Conservation (phyloP, 2,888 invertebrate species). For the Sphaerophoria taeniata region DNA sequence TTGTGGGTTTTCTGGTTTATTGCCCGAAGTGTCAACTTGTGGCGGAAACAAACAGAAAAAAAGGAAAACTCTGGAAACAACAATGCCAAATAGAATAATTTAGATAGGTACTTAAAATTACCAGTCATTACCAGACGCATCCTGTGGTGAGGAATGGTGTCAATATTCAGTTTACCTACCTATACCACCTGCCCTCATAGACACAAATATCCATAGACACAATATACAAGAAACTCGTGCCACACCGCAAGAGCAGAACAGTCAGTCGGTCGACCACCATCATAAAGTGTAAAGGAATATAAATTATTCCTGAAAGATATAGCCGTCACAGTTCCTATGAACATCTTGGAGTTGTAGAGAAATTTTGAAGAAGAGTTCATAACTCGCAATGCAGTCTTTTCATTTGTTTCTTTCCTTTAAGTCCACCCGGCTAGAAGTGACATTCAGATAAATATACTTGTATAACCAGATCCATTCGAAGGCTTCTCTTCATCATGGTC, state of each 20-base stretch:
- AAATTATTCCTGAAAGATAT: slow-evolving; percentile 61
- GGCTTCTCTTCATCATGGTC: slow-evolving; percentile 35
- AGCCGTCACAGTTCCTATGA: slow-evolving; percentile 30
- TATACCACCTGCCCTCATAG: slow-evolving; percentile 62
- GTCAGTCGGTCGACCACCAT: slow-evolving; percentile 63
- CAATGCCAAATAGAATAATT: slow-evolving; percentile 59
- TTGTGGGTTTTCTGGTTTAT: slow-evolving; percentile 50
- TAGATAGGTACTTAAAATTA: slow-evolving; percentile 72
- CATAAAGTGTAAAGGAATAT: slow-evolving; percentile 61
- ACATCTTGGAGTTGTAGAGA: not conserved
- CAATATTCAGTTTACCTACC: slow-evolving; percentile 53
- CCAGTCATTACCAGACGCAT: slow-evolving; percentile 69
- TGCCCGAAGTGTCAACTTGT: slow-evolving; percentile 49
- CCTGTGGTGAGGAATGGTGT: slow-evolving; percentile 71
- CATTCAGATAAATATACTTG: slow-evolving; percentile 23
- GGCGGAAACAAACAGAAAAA: slow-evolving; percentile 35
- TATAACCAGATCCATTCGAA: slow-evolving; percentile 24
- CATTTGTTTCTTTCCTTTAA: slow-evolving; percentile 4
- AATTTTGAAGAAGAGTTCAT: slow-evolving; percentile 5
- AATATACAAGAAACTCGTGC: slow-evolving; percentile 33
- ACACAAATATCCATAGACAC: slow-evolving; percentile 16
- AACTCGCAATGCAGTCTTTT: not conserved
- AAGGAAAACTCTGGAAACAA: not conserved
- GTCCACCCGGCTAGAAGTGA: slow-evolving; percentile 46
- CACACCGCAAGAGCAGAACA: slow-evolving; percentile 64